A percentile compares a stretch with the other conserved stretches of the same genome.
Evolutionary conservation across 2,888 invertebrate genomes (phyloP).

Genomic region (Catocala fraxini): DNA sequence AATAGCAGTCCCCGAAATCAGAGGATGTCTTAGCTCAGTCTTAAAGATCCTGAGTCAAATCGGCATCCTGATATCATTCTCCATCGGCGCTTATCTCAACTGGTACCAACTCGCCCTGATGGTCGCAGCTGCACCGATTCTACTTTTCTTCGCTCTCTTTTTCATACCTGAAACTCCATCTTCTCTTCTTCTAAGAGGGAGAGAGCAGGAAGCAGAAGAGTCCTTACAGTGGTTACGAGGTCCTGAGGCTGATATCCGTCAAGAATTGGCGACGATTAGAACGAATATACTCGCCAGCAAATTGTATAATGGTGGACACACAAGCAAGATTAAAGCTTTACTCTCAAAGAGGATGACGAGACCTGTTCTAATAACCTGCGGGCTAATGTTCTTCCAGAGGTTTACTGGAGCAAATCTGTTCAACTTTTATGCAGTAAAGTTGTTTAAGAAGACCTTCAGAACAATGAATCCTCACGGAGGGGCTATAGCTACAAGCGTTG

Average conservation of each 20-base stretch:
- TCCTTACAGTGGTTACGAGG: conserved; percentile 94
- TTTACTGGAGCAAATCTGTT: conserved; percentile 94
- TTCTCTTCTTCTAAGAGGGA: conserved; percentile 91
- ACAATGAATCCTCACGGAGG: conserved; percentile 94
- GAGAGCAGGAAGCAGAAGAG: conserved; percentile 91
- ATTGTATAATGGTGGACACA: conserved; percentile 69
- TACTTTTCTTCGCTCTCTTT: conserved; percentile 91
- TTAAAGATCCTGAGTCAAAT: conserved; percentile 94
- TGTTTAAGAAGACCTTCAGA: conserved; percentile 94
- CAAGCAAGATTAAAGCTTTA: conserved; percentile 72
- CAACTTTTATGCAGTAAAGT: conserved; percentile 94
- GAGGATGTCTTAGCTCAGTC: conserved; percentile 95
- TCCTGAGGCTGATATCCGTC: conserved; percentile 91
- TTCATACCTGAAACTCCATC: conserved; percentile 96
- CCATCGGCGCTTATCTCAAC: conserved; percentile 93
- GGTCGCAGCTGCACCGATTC: conserved; percentile 92
- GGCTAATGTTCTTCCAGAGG: conserved; percentile 96
- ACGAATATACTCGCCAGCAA: conserved; percentile 89
- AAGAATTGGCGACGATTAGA: conserved; percentile 91
- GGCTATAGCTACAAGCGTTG: conserved; percentile 94
- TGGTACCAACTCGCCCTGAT: conserved; percentile 95
- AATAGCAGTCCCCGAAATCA: conserved; percentile 94
- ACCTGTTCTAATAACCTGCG: conserved; percentile 94
- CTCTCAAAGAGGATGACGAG: conserved; percentile 84
- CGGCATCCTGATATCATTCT: conserved; percentile 94